These are phyloP conservation scores for Gorsachius magnificus DNA, from an alignment of 2,797 vertebrate species.

Conservation along the genomic window DNA sequence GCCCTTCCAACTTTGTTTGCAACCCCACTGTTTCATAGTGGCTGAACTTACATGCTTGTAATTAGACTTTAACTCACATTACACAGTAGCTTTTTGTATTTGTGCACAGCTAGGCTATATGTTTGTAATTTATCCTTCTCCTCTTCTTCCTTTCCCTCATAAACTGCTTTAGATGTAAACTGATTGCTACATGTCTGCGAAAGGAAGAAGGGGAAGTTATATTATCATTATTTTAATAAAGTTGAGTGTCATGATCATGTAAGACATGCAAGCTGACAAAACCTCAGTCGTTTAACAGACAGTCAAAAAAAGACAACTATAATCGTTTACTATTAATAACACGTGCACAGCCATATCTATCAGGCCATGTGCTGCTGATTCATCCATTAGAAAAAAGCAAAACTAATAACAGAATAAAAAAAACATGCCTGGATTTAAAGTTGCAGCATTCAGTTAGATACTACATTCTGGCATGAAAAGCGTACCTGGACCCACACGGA, in stretches of 20 bases:
- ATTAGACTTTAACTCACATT: neutral
- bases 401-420: neutral
- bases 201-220: conserved; percentile 10
- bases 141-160: conserved; percentile 13
- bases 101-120: neutral
- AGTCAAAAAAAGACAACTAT: neutral
- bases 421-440: neutral
- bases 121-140: neutral
- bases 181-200: conserved; percentile 13
- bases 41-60: conserved; percentile 2
- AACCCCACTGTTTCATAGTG: neutral
- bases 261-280: conserved; percentile 20
- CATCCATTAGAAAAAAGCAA: neutral
- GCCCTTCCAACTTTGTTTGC: neutral
- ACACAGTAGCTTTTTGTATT: neutral
- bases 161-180: conserved; percentile 7
- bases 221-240: conserved; percentile 1
- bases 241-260: neutral
- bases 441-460: neutral
- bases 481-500: neutral
- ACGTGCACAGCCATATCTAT: neutral
- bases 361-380: neutral
- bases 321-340: conserved; percentile 23
- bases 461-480: neutral
- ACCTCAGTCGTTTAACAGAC: conserved; percentile 1